These are phyloP conservation scores for Caenorhabditis sp. DNA, from an alignment of 2,888 invertebrate genomes.

Conservation along the genomic window DNA sequence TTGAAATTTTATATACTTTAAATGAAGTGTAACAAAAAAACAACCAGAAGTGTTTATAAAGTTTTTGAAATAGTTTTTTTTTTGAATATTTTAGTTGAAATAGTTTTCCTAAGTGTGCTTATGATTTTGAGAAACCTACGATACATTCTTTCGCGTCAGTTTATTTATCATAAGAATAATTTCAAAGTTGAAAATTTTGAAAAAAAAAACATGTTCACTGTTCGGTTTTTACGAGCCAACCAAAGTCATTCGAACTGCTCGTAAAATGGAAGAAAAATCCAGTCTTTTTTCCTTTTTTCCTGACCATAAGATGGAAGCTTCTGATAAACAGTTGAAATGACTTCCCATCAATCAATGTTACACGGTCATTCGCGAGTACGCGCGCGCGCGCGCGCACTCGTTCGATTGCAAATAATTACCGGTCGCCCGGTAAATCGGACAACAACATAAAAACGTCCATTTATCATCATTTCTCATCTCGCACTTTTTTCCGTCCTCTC, in stretches of 20 bases:
- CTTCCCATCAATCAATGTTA: slow-evolving; percentile 43
- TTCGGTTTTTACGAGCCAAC: background rate
- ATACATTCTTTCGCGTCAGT: no score
- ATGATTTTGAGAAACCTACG: no score
- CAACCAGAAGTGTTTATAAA: no score
- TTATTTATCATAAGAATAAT: no score
- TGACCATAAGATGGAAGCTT: background rate
- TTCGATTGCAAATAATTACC: slow-evolving; percentile 23
- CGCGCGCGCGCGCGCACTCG: background rate
- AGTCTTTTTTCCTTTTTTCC: background rate
- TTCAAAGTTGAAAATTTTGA: no score
- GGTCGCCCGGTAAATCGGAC: slow-evolving; percentile 25
- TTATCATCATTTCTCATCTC: slow-evolving; percentile 32
- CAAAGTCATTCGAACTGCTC: background rate
- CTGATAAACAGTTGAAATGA: slow-evolving; percentile 8
- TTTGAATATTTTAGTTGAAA: no score
- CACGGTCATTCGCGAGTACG: slow-evolving; percentile 13
- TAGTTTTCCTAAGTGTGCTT: no score
- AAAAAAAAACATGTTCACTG: background rate
- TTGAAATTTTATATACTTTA: no score
- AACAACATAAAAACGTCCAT: slow-evolving; percentile 9
- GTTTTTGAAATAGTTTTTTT: no score
- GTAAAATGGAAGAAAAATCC: background rate
- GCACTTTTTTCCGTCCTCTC: slow-evolving; percentile 38
- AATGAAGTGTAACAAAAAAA: no score